phyloP scores from a whole-genome alignment of 2,113 vertebrate species.

The Strix aluco region DNA sequence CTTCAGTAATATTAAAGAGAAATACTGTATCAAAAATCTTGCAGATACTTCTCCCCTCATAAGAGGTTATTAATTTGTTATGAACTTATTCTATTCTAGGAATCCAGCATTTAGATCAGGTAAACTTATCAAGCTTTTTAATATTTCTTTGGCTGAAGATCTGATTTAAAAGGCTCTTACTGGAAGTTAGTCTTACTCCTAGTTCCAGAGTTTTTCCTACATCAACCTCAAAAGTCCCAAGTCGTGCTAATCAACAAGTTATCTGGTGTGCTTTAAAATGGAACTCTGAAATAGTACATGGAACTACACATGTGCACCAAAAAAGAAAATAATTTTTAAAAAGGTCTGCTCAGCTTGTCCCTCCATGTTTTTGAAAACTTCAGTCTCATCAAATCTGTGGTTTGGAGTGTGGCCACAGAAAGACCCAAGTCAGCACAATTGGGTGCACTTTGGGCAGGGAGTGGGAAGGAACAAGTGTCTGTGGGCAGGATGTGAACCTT shows the following conservation, averaged over 20 bases:
- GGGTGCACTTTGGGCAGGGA: neutral
- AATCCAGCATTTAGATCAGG: neutral
- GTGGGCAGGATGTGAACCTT: neutral
- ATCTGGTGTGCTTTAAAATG: neutral
- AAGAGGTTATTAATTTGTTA: neutral
- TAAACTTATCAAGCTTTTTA: neutral
- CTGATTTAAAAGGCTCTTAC: neutral
- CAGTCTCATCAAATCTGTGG: neutral
- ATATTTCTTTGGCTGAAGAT: neutral
- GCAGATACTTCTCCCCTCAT: neutral
- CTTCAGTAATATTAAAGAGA: neutral
- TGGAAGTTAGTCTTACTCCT: neutral
- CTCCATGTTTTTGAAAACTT: neutral
- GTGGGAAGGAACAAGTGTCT: constrained; percentile 1
- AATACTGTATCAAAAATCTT: neutral
- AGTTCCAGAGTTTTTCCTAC: neutral
- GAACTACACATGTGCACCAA: rapidly evolving
- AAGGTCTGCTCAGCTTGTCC: neutral
- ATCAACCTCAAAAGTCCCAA: neutral
- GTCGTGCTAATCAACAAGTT: neutral
- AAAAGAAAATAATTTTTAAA: neutral
- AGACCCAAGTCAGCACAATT: neutral
- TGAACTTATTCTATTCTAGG: neutral
- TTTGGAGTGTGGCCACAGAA: neutral
- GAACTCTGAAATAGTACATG: neutral